Percentiles rank a stretch among this genome's conserved stretches.
Evolutionary conservation across 2,797 vertebrate species (phyloP).

Genomic region (Microhierax caerulescens): DNA sequence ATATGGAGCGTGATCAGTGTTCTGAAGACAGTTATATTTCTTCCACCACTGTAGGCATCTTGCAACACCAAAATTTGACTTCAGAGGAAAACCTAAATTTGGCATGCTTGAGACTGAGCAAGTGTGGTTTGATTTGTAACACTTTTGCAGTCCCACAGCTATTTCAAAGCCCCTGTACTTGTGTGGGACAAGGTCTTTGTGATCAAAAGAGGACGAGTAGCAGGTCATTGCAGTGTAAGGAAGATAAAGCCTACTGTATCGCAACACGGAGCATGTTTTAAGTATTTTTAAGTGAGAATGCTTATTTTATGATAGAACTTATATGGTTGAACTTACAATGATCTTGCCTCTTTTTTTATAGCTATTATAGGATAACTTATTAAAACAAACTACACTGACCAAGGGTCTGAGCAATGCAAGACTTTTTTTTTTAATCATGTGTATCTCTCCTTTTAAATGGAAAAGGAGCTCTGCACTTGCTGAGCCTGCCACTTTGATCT

Average conservation of each 20-base stretch:
- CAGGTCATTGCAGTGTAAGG: neutral
- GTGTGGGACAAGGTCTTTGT: neutral
- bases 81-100: neutral
- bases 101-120: neutral
- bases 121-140: neutral
- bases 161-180: neutral
- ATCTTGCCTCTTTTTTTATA: neutral
- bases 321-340: neutral
- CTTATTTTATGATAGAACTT: neutral
- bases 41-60: neutral
- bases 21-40: neutral
- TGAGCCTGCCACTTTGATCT: neutral
- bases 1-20: neutral
- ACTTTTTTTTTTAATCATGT: neutral
- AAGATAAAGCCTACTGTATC: neutral
- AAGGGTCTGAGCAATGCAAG: neutral
- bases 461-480: neutral
- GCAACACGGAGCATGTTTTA: neutral
- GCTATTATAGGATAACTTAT: neutral
- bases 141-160: neutral
- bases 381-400: neutral
- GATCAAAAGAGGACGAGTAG: neutral
- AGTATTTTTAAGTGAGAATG: neutral
- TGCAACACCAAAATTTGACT: neutral
- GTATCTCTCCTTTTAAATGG: neutral